Conservation (phyloP, 2,888 invertebrate species). For the Ceriagrion tenellum region DNA sequence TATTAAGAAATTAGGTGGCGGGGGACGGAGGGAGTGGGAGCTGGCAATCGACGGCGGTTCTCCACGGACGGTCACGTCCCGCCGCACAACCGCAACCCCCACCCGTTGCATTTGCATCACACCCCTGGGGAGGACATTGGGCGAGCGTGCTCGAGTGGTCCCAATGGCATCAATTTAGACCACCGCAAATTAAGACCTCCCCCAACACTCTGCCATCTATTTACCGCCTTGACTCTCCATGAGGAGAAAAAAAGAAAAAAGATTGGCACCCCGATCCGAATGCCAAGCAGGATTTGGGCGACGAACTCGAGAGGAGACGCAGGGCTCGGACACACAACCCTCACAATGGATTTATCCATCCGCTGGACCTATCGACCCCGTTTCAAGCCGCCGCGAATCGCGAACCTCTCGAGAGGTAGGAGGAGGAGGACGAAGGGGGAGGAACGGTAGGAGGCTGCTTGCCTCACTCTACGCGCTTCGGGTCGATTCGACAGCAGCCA, state of each 20-base stretch:
- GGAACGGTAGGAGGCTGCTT: not conserved
- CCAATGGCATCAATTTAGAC: constrained; percentile 20
- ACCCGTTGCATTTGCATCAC: not conserved
- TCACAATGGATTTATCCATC: not conserved
- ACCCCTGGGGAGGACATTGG: not conserved
- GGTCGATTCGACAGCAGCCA: not conserved
- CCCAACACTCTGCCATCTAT: not conserved
- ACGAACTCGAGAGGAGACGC: not conserved
- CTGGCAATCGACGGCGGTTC: not conserved
- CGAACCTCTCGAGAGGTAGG: not conserved
- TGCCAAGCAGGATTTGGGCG: not conserved
- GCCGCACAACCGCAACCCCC: not conserved
- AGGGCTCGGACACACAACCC: not conserved
- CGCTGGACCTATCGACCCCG: constrained; percentile 23
- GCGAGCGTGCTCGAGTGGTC: not conserved
- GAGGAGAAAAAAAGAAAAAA: not conserved
- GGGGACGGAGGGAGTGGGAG: not conserved
- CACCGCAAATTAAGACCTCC: not conserved
- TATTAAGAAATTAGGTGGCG: not conserved
- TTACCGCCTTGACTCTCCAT: not conserved
- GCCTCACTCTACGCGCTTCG: not conserved
- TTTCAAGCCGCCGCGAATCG: not conserved
- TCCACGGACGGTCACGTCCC: not conserved
- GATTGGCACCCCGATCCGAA: constrained; percentile 8
- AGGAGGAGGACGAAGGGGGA: not conserved